phyloP scores from a whole-genome alignment of 2,888 invertebrate species.

The Apeira syringaria region DNA sequence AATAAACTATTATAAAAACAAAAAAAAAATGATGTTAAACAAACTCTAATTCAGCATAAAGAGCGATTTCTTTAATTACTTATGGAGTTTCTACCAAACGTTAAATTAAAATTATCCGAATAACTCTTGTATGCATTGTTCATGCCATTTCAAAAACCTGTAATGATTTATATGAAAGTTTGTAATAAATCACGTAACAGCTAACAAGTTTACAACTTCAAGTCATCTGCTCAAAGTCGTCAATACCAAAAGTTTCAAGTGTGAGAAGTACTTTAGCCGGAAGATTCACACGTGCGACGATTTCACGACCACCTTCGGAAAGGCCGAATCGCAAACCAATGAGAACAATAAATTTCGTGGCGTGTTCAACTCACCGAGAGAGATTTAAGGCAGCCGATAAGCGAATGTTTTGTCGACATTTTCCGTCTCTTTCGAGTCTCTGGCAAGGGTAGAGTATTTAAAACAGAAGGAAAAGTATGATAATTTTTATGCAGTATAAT shows the following conservation, averaged over 20 bases:
- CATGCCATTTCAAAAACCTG: too few relatives aligned
- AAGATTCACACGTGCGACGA: slow-evolving; percentile 36
- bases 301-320: slow-evolving; percentile 38
- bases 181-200: too few relatives aligned
- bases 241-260: background rate
- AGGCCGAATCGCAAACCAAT: slow-evolving; percentile 44
- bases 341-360: slow-evolving; percentile 50
- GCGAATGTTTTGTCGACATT: slow-evolving; percentile 56
- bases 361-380: slow-evolving; percentile 59
- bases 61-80: too few relatives aligned
- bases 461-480: slow-evolving; percentile 13
- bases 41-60: too few relatives aligned
- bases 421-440: slow-evolving; percentile 27
- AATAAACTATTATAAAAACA: too few relatives aligned
- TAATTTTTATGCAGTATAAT: too few relatives aligned
- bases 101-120: too few relatives aligned
- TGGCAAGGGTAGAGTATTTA: slow-evolving; percentile 31
- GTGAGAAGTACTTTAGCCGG: slow-evolving; percentile 2
- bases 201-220: too few relatives aligned
- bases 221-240: background rate
- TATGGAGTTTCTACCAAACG: too few relatives aligned
- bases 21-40: too few relatives aligned
- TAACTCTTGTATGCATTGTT: too few relatives aligned
- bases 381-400: slow-evolving; percentile 67
- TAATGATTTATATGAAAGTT: too few relatives aligned